A percentile compares a stretch with the other conserved stretches of the same genome.
phyloP scores from a whole-genome alignment of 2,797 vertebrate species.

The Pogoniulus pusillus region DNA sequence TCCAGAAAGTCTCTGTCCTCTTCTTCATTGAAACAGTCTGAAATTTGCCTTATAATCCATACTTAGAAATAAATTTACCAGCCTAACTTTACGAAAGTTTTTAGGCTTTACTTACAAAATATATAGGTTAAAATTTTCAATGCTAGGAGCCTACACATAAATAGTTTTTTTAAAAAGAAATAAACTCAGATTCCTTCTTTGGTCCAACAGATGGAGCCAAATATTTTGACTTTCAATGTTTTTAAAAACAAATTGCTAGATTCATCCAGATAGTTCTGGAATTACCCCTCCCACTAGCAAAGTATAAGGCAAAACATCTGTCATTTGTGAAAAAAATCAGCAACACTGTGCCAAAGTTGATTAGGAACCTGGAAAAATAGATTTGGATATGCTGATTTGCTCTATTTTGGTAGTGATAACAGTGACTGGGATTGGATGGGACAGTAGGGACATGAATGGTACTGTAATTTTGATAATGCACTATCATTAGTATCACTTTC shows the following conservation, averaged over 20 bases:
- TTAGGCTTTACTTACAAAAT: background rate
- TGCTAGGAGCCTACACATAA: background rate
- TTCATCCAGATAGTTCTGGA: background rate
- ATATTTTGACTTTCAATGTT: background rate
- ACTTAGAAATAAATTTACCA: background rate
- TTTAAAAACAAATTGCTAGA: background rate
- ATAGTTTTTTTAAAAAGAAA: background rate
- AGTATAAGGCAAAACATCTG: background rate
- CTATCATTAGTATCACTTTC: background rate
- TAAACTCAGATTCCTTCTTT: background rate
- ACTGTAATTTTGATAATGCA: background rate
- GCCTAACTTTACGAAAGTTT: background rate
- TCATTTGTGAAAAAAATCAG: background rate
- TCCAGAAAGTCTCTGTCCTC: background rate
- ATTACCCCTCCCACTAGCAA: background rate
- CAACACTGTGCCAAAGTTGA: background rate
- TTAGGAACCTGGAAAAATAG: background rate
- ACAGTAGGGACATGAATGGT: background rate
- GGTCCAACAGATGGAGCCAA: background rate
- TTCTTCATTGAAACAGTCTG: background rate
- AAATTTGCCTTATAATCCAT: background rate
- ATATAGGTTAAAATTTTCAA: background rate
- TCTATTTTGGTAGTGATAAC: background rate
- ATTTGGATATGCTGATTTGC: background rate
- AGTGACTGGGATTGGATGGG: background rate